A percentile compares a stretch with the other conserved stretches of the same genome.
Evolutionary conservation across 2,888 invertebrate genomes (phyloP).

Genomic region (Smittia sp.): DNA sequence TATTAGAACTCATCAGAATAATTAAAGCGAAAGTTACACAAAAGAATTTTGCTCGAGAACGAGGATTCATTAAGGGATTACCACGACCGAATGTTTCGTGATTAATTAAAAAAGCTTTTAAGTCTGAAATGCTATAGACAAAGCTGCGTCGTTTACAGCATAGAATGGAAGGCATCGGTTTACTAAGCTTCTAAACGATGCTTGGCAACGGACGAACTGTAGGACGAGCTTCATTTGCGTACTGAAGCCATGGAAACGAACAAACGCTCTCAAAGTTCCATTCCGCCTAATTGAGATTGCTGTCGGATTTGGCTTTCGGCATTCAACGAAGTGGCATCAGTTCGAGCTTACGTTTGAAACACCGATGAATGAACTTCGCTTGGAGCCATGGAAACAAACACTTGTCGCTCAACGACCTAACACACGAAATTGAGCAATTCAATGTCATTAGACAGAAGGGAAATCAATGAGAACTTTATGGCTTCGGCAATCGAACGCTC

Average conservation of each 20-base stretch:
- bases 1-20: not conserved
- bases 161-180: no score
- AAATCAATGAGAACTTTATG: not conserved
- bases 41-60: not conserved
- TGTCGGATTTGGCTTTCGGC: no score
- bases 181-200: no score
- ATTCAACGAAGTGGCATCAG: no score
- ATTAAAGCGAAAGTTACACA: not conserved
- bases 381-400: not conserved
- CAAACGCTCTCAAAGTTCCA: no score
- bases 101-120: not conserved
- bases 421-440: conserved; percentile 7
- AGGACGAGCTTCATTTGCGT: no score
- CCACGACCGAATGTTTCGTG: not conserved
- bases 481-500: not conserved
- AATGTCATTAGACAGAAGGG: not conserved
- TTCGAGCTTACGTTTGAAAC: no score
- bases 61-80: not conserved
- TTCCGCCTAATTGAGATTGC: no score
- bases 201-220: no score
- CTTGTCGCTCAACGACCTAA: not conserved
- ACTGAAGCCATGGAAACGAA: no score
- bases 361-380: not conserved
- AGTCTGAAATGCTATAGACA: no score
- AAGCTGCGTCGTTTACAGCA: no score